Evolutionary conservation across 2,113 vertebrate genomes (phyloP), one percentile per base, ranked within the genome.

Genomic region (Megalops atlanticus): DNA sequence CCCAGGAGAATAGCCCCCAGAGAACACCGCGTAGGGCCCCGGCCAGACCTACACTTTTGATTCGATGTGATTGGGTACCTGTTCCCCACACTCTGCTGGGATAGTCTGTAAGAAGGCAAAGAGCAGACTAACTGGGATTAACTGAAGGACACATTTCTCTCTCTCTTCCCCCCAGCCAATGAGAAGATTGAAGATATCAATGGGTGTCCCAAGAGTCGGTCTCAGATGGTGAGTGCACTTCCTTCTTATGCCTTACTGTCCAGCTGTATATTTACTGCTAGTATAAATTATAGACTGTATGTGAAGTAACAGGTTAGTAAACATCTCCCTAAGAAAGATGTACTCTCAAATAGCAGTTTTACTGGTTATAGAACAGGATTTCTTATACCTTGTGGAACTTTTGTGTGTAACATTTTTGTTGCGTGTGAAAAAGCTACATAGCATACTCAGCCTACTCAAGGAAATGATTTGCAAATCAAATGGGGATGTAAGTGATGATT

Each of bases 181-280:
- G 98, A 99, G 88, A 99, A 99, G 95, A 97, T 99, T 76, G 97
- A 95, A 86, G 97, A 99, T 85, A 99, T 99, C 94, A 98, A 98
- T 94, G 96, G 96, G 93, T 97, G 96, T 89, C 98, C 98, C 0
- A 98, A 97, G 95, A 99, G 96, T 86, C 95, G 93, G 52, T 96
- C 98, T 87, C 98, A 99, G 95, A 99, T 99, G 98, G 98, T 99
- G 78, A 98, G 97, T 94, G 83, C 80, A 76, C 79, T 31, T 52
- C 18, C 16, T 27, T 7, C 10, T 21, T 41, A 21, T 39, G 31
- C 16, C 39, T 81, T 18, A 36, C 40, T 74, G 76, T n/a, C 5
- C 41, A 80, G 82, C 83, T 87, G 74, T 85, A 49, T 64, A 15
- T 89, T 84, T 74, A 35, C 35, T 86, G 82, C 52, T 72, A 80